Base-by-base conservation (phyloP, 1,140 invertebrate genomes). In the Plutomurus gul region DNA sequence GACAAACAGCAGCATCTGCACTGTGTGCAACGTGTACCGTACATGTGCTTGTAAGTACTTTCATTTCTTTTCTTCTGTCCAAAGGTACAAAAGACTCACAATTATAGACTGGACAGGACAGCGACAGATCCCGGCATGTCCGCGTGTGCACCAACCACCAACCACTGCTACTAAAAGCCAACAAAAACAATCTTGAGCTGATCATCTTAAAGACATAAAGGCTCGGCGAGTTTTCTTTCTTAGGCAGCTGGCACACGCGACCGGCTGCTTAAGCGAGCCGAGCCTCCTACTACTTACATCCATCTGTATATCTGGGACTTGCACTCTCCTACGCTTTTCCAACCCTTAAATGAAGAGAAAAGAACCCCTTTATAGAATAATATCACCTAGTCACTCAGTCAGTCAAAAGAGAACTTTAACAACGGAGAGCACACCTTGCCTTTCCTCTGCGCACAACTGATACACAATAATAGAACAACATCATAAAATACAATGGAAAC, bases 201-300 rank as follows among this genome's bases (percentile, higher is more conserved):
- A 65, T 65, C 22, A 65, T 65, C 56, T 65, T 65, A 65, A 33
- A 65, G 47, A 25, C 18, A n/a, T n/a, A n/a, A n/a, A n/a, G n/a
- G 18, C 47, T 13, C 8, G 47, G 25, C 47, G 27, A n/a, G n/a
- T n/a, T n/a, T n/a, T n/a, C 8, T 65, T 65, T 65, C 56, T 1
- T 65, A 65, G 56, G 56, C 56, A 65, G 56, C 56, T 65, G 56
- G 56, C 56, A 65, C 56, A 65, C 56, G 56, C 56, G 56, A 65
- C 56, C 56, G 56, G 56, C 56, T 65, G 56, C 56, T 65, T n/a
- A n/a, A n/a, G n/a, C n/a, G 27, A 65, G 56, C 56, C 16, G n/a
- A n/a, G n/a, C n/a, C n/a, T n/a, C n/a, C n/a, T n/a, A n/a, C n/a
- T n/a, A n/a, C n/a, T n/a, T n/a, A n/a, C n/a, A n/a, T n/a, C n/a